Evolutionary conservation across 2,888 invertebrate genomes (phyloP), one percentile per base, ranked within the genome.

Genomic region (Allophyes oxyacanthae): DNA sequence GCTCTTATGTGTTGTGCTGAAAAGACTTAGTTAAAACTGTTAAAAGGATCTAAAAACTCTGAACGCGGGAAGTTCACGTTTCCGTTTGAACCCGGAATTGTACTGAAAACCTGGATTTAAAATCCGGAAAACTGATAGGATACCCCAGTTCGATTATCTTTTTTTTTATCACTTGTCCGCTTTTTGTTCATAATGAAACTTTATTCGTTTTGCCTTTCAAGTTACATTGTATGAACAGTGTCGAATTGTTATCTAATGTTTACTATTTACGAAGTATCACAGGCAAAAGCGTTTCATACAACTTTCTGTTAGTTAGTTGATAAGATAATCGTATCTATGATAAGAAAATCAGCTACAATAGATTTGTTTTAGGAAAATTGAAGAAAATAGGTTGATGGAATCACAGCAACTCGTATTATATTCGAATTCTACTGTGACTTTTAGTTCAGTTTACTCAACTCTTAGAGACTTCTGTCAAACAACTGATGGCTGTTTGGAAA

Each of bases 241-340:
- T 52, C 69, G 45, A 61, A 46, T 50, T 41, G 38, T 52, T 68
- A 74, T 71, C 74, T 62, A 53, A 67, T 67, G 46, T 74, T 73
- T 74, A 68, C 59, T 68, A 71, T 71, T 70, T 61, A 54, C 66
- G 44, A 28, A 58, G 54, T 60, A 64, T 52, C 61, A 9, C 15
- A 53, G 43, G 40, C 4, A 59, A 55, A 55, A 42, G 57, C 57
- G 54, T 63, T 64, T 66, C 42, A 64, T 64, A 71, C 41, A 72
- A 63, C 73, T 74, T 74, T 74, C 68, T 73, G 75, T 74, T 68
- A 54, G 62, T 63, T 60, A 63, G 61, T 36, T 56, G 73, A 73
- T 73, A 73, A 74, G 73, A 72, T 72, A 71, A 53, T 58, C 46
- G 36, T 60, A 50, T 49, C 37, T 44, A n/a, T 25, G 72, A 73